These are phyloP conservation scores for Rhyacichthys aspro DNA, from an alignment of 2,797 vertebrate genomes.

Conservation along the genomic window DNA sequence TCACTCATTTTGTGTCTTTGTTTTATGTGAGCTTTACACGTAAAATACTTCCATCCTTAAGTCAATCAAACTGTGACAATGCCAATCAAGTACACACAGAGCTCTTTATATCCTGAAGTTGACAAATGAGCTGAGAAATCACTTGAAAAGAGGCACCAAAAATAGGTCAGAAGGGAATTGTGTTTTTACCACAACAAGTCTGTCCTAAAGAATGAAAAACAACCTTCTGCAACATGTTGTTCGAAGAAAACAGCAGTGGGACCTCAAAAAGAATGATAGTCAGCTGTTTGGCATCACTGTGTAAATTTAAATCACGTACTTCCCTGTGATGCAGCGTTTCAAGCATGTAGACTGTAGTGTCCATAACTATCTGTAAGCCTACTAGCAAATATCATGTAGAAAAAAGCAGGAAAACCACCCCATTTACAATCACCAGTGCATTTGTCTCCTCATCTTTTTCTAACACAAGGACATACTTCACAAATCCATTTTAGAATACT, in stretches of 20 bases:
- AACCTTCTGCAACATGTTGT: slow-evolving; percentile 16
- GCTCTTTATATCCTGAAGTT: slow-evolving; percentile 43
- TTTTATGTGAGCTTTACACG: slow-evolving; percentile 41
- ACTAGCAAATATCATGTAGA: too few species aligned
- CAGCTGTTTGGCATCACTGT: too few species aligned
- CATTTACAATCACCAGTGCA: too few species aligned
- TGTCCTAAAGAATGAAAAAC: slow-evolving; percentile 50
- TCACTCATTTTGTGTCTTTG: slow-evolving; percentile 29
- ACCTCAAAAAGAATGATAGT: slow-evolving; percentile 9
- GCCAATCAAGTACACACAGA: slow-evolving; percentile 53
- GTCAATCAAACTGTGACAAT: slow-evolving; percentile 53
- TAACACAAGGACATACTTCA: too few species aligned
- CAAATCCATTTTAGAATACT: too few species aligned
- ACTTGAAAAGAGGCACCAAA: slow-evolving; percentile 59
- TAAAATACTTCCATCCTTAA: slow-evolving; percentile 44
- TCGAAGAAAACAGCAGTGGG: slow-evolving; percentile 7
- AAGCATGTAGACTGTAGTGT: too few species aligned
- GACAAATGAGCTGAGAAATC: slow-evolving; percentile 42
- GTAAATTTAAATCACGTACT: too few species aligned
- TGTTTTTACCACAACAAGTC: slow-evolving; percentile 41
- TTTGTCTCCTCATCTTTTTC: too few species aligned
- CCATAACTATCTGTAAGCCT: too few species aligned
- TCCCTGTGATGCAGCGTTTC: too few species aligned
- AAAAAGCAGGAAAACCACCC: too few species aligned
- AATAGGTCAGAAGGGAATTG: slow-evolving; percentile 59